Evolutionary conservation across 2,113 vertebrate species (phyloP).

Genomic region (Danionella cerebrum): DNA sequence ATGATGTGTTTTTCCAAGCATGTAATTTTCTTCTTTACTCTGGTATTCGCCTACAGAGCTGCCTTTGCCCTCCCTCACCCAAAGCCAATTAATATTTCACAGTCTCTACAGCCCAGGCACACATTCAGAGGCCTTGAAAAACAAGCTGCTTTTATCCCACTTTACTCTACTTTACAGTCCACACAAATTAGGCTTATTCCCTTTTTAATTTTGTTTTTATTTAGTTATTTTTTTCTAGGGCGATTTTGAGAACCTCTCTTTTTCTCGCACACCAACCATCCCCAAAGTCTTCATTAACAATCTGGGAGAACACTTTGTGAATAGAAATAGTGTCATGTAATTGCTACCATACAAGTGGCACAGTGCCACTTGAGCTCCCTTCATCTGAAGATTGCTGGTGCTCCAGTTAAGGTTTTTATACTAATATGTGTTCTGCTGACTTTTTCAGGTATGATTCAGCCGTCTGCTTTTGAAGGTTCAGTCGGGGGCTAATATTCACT

Average conservation of each 20-base stretch:
- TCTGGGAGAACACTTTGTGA: constrained; percentile 31
- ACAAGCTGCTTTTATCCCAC: not conserved
- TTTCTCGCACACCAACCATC: constrained; percentile 32
- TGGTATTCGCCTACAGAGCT: constrained; percentile 10
- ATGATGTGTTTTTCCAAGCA: constrained; percentile 34
- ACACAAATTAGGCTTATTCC: constrained; percentile 42
- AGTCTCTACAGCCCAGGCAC: constrained; percentile 9
- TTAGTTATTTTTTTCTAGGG: not conserved
- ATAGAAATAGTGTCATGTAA: constrained; percentile 30
- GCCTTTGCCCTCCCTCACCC: constrained; percentile 29
- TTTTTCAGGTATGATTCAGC: constrained; percentile 4
- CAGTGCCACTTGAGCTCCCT: not conserved
- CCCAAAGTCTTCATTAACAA: constrained; percentile 46
- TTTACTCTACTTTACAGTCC: constrained; percentile 32
- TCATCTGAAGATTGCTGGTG: not conserved
- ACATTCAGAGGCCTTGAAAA: constrained; percentile 39
- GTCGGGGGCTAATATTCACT: constrained; percentile 11
- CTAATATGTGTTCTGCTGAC: not conserved
- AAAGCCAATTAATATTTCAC: constrained; percentile 33
- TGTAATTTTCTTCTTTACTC: constrained; percentile 10
- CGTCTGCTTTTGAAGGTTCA: constrained; percentile 14
- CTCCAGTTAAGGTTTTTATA: constrained; percentile 10
- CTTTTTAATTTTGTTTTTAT: constrained; percentile 27
- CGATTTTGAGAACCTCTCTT: constrained; percentile 26
- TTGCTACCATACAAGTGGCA: not conserved